Evolutionary conservation across 2,797 vertebrate genomes (phyloP).

Genomic region (Falco naumanni): DNA sequence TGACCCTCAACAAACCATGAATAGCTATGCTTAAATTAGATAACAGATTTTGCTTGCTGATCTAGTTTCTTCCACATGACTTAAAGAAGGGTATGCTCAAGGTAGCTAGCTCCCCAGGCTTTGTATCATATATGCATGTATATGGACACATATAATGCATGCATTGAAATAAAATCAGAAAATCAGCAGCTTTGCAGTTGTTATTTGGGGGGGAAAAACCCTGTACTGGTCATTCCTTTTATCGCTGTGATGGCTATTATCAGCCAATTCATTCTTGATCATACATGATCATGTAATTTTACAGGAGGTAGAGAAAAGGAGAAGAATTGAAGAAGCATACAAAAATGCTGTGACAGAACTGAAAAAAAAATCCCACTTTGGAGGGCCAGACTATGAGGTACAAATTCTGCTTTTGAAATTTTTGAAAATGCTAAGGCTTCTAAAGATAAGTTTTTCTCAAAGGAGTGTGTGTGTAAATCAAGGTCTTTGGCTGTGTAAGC

Average conservation of each 20-base stretch:
- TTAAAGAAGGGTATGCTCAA: not conserved
- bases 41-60: not conserved
- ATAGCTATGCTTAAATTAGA: not conserved
- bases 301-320: constrained; percentile 89
- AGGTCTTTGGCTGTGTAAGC: not conserved
- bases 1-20: not conserved
- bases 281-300: constrained; percentile 2
- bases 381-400: constrained; percentile 93
- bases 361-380: constrained; percentile 93
- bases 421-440: not conserved
- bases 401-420: not conserved
- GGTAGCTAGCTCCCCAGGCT: not conserved
- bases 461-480: not conserved
- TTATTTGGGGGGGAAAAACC: not conserved
- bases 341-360: constrained; percentile 85
- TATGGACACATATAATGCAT: not conserved
- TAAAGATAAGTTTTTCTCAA: not conserved
- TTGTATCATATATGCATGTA: not conserved
- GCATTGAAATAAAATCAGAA: not conserved
- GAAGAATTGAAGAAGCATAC: constrained; percentile 85
- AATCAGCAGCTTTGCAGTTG: not conserved
- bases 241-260: not conserved
- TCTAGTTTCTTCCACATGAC: not conserved
- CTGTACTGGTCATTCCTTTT: not conserved
- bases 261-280: not conserved